Base-by-base conservation (phyloP, 2,797 vertebrate species). In the Oceanodroma leucorhoa region DNA sequence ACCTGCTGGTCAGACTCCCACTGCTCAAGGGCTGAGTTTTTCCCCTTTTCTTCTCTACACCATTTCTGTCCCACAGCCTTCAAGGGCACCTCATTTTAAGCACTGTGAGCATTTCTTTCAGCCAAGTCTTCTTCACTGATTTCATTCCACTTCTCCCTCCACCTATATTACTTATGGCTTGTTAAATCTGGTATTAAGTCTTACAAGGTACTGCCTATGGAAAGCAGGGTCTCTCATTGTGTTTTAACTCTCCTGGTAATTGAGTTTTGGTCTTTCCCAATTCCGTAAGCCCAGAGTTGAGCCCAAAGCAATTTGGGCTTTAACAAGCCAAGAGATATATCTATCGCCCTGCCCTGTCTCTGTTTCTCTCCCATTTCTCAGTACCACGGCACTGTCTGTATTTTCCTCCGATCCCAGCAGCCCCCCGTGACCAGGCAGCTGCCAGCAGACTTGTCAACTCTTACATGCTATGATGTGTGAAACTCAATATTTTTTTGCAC, bases 381-480 rank as follows among this genome's bases (percentile, higher is more conserved):
- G 64, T 27, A 64, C 38, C 40, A 75, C 0, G 2, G 32, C 53
- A 67, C 40, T 57, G 32, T 29, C 84, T 91, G 60, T 24, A 94
- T 93, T 93, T 85, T 80, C n/a, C 41, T 93, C 58, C 26, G 18
- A 55, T 77, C 66, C 57, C 65, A 58, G 69, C 23, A 91, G 80
- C 83, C 93, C 84, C 87, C 75, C 0, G 34, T 92, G 95, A 86
- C 87, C 84, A 93, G 72, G 84, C 84, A 96, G 81, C 91, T 96
- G 96, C 93, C 96, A 96, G 88, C 89, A 91, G 22, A 62, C 90
- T 89, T 97, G 95, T 96, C 97, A 96, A 60, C 82, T 95, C 32
- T 5, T 94, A 92, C 77, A 80, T n/a, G 77, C 55, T 93, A 92
- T 92, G 97, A 92, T 92, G 97, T 96, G 95, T 73, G 94, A 97